Evolutionary conservation across 2,113 vertebrate genomes (phyloP).

Genomic region (Lycaon pictus): DNA sequence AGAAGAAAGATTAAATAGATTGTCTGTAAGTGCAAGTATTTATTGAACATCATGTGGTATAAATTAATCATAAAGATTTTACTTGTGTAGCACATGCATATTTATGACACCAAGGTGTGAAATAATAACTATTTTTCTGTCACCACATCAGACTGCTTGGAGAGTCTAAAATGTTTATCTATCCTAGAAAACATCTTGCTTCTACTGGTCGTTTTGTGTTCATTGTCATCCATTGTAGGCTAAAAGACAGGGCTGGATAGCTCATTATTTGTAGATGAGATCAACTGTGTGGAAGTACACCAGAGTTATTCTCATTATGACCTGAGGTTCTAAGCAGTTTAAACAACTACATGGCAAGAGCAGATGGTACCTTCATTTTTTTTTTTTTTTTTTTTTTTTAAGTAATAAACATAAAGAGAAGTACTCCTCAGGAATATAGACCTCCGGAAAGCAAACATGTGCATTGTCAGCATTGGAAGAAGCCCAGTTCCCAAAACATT

Average conservation of each 20-base stretch:
- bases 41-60: background rate
- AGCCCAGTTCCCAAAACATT: background rate
- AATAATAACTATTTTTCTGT: background rate
- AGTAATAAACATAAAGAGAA: slow-evolving; percentile 45
- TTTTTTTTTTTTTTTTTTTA: slow-evolving; percentile 22
- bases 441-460: background rate
- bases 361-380: slow-evolving; percentile 66
- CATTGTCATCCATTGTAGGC: background rate
- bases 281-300: background rate
- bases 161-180: background rate
- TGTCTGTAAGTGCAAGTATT: background rate
- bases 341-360: background rate
- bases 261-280: slow-evolving; percentile 45
- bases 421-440: background rate
- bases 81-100: background rate
- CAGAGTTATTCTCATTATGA: background rate
- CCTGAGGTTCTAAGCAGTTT: slow-evolving; percentile 61
- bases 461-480: slow-evolving; percentile 52
- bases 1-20: background rate
- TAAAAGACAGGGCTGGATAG: background rate
- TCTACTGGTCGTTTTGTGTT: background rate
- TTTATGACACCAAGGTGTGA: background rate
- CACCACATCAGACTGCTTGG: background rate
- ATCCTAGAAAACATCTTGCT: background rate
- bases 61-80: background rate